A percentile compares a stretch with the other conserved stretches of the same genome.
These are phyloP conservation scores for Hyles vespertilio DNA, from an alignment of 1,140 invertebrate species.

Conservation along the genomic window DNA sequence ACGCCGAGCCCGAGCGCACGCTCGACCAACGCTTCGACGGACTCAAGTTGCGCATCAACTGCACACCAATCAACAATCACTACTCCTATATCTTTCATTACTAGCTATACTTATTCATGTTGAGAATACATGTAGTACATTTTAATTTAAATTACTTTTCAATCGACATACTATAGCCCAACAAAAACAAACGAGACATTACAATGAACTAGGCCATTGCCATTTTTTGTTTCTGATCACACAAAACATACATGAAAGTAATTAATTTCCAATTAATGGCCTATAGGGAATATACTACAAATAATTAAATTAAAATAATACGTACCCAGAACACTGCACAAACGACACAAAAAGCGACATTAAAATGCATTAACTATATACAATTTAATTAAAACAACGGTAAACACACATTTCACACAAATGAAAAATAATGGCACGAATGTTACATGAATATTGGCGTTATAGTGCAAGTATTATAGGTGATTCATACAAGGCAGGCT, in stretches of 20 bases:
- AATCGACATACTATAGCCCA: too few species aligned
- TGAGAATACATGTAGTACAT: too few species aligned
- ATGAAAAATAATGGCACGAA: slow-evolving; percentile 7
- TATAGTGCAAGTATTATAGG: not conserved
- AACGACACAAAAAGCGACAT: not conserved
- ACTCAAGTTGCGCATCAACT: slow-evolving; percentile 77
- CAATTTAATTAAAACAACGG: slow-evolving; percentile 3
- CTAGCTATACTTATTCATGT: too few species aligned
- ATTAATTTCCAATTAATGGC: too few species aligned
- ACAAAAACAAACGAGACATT: too few species aligned
- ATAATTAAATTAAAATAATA: slow-evolving; percentile 2
- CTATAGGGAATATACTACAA: too few species aligned
- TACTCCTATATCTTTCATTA: too few species aligned
- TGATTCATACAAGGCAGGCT: too few species aligned
- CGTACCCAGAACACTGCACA: not conserved
- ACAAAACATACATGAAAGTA: too few species aligned
- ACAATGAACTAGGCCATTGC: too few species aligned
- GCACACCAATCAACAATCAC: slow-evolving; percentile 18
- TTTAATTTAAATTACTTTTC: too few species aligned
- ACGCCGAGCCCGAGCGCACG: slow-evolving; percentile 32
- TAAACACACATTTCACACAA: slow-evolving; percentile 5
- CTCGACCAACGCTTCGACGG: slow-evolving; percentile 65
- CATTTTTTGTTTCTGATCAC: too few species aligned
- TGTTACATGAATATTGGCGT: slow-evolving; percentile 4
- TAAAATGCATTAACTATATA: slow-evolving; percentile 1